phyloP scores from a whole-genome alignment of 2,797 vertebrate species.

The Tapera naevia region DNA sequence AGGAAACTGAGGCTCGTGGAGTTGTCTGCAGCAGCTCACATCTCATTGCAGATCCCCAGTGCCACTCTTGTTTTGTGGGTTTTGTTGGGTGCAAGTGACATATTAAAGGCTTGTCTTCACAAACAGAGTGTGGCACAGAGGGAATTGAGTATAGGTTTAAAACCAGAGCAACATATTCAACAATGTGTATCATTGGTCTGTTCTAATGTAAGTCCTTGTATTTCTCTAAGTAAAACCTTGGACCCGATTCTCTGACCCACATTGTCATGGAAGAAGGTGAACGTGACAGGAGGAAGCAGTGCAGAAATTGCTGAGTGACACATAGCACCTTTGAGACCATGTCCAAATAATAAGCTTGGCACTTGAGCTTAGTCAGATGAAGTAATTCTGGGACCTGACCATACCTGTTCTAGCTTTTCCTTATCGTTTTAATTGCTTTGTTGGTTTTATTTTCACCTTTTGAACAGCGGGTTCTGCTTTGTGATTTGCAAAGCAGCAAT shows the following conservation, averaged over 20 bases:
- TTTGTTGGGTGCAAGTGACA: fast-evolving
- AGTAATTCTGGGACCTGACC: background rate
- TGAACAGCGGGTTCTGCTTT: background rate
- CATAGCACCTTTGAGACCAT: background rate
- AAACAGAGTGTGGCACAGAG: background rate
- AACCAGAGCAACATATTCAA: background rate
- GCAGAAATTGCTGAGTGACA: background rate
- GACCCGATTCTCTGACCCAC: background rate
- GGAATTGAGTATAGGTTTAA: background rate
- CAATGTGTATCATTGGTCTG: fast-evolving
- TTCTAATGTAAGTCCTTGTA: background rate
- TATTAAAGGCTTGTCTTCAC: background rate
- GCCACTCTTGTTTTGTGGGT: background rate
- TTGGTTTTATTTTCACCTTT: background rate
- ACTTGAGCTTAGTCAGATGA: background rate
- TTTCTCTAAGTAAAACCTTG: background rate
- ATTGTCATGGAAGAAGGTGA: background rate
- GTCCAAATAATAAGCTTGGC: background rate
- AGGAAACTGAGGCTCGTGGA: background rate
- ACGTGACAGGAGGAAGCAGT: background rate
- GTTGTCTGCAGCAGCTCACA: fast-evolving
- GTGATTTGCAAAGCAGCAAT: background rate
- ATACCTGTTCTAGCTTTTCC: background rate
- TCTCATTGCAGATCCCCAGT: background rate
- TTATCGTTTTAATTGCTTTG: background rate